Conservation (phyloP, 2,888 invertebrate genomes). For the Athrips mouffetella region DNA sequence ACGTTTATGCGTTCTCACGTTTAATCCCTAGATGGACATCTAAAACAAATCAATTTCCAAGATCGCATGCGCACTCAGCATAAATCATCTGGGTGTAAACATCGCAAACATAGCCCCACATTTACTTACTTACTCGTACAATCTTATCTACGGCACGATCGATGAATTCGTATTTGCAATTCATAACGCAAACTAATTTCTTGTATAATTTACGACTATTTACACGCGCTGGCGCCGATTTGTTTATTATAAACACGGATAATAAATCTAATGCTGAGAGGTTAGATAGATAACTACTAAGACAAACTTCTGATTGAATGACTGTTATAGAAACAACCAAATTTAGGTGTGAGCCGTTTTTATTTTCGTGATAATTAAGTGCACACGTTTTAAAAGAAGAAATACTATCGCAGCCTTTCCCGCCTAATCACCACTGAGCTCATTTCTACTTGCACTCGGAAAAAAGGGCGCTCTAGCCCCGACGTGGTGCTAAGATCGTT, state of each 20-base stretch:
- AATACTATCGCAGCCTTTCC: too few species aligned
- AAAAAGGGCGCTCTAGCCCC: too few species aligned
- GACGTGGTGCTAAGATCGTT: too few species aligned
- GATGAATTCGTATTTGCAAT: constrained; percentile 26
- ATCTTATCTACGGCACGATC: constrained; percentile 20
- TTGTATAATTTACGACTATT: constrained; percentile 23
- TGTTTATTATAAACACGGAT: constrained; percentile 13
- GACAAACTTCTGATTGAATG: constrained; percentile 7
- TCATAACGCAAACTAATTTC: constrained; percentile 24
- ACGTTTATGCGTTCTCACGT: too few species aligned
- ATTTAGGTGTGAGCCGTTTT: too few species aligned
- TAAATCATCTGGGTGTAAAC: constrained; percentile 22
- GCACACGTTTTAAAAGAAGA: too few species aligned
- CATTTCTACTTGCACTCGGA: too few species aligned
- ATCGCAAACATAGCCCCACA: constrained; percentile 23
- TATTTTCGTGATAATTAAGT: too few species aligned
- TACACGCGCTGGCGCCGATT: constrained; percentile 16
- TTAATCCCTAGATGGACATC: background rate
- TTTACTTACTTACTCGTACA: too few species aligned
- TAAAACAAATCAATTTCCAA: background rate
- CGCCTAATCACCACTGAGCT: too few species aligned
- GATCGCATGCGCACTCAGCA: constrained; percentile 14
- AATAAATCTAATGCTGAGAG: constrained; percentile 15
- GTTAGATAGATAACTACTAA: background rate
- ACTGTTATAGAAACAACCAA: background rate